Evolutionary conservation across 2,113 vertebrate species (phyloP).

Genomic region (Chinchilla lanigera): DNA sequence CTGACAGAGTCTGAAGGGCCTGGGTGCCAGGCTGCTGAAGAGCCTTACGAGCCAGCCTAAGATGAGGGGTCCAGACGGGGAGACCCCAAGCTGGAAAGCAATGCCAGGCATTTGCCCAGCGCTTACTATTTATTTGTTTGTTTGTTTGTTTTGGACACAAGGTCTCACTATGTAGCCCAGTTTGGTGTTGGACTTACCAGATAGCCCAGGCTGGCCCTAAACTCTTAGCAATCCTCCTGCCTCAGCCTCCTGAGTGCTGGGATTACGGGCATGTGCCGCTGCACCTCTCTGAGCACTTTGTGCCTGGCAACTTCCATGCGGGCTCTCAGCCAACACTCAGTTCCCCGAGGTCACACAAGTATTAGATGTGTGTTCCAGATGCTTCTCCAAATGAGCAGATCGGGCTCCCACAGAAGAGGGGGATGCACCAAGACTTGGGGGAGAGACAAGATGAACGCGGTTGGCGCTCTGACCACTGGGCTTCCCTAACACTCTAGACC

Average conservation of each 20-base stretch:
- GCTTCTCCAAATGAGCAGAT: background rate
- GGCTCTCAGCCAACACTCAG: background rate
- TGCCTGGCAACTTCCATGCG: background rate
- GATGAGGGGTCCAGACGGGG: background rate
- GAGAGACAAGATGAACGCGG: background rate
- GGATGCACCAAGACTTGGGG: background rate
- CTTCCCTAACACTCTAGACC: background rate
- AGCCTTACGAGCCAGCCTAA: background rate
- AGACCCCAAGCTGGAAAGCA: background rate
- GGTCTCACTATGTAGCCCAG: background rate
- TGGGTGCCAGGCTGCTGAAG: background rate
- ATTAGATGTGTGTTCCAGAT: background rate
- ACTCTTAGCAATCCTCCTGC: background rate
- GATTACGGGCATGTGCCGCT: background rate
- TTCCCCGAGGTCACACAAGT: background rate
- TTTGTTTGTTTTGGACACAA: background rate
- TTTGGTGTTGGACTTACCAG: background rate
- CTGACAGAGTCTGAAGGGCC: background rate
- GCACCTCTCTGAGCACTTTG: background rate
- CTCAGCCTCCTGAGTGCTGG: background rate
- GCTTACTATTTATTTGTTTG: background rate
- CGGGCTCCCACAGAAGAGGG: background rate
- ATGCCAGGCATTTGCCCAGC: background rate
- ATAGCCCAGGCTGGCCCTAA: background rate
- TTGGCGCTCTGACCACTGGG: background rate